These are phyloP conservation scores for Tychaedon coryphoeus DNA, from an alignment of 2,113 vertebrate genomes.

Conservation along the genomic window DNA sequence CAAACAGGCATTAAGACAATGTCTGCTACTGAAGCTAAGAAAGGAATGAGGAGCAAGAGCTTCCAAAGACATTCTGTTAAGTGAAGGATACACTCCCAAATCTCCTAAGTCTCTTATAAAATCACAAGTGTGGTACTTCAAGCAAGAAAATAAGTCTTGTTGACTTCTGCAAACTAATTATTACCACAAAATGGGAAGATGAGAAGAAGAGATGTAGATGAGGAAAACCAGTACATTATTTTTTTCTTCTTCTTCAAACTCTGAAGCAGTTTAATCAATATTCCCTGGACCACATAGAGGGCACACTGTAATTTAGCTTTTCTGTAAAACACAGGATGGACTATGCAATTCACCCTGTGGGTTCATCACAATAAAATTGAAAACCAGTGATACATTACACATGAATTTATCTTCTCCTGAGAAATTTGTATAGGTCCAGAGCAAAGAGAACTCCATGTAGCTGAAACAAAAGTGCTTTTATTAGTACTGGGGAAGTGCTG, in stretches of 20 bases:
- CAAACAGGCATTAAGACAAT: slow-evolving; percentile 17
- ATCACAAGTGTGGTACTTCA: not conserved
- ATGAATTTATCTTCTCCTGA: slow-evolving; percentile 19
- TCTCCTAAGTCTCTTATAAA: not conserved
- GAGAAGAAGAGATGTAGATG: not conserved
- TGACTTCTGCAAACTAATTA: slow-evolving; percentile 27
- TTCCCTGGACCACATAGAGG: not conserved
- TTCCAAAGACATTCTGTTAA: not conserved
- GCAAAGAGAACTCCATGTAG: not conserved
- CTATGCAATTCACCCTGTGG: not conserved
- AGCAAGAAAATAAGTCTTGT: not conserved
- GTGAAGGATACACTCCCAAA: not conserved
- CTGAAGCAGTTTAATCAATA: not conserved
- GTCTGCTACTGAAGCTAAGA: not conserved
- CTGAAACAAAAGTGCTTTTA: not conserved
- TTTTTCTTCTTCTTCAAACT: not conserved
- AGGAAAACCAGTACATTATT: not conserved
- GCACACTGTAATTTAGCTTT: not conserved
- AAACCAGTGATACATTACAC: slow-evolving; percentile 5
- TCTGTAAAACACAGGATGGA: slow-evolving; percentile 8
- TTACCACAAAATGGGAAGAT: not conserved
- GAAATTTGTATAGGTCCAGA: not conserved
- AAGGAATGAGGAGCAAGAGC: slow-evolving; percentile 15
- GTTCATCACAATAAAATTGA: not conserved
- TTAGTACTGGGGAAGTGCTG: not conserved